Conservation (phyloP, 2,797 vertebrate genomes). For the Esox masquinongy region DNA sequence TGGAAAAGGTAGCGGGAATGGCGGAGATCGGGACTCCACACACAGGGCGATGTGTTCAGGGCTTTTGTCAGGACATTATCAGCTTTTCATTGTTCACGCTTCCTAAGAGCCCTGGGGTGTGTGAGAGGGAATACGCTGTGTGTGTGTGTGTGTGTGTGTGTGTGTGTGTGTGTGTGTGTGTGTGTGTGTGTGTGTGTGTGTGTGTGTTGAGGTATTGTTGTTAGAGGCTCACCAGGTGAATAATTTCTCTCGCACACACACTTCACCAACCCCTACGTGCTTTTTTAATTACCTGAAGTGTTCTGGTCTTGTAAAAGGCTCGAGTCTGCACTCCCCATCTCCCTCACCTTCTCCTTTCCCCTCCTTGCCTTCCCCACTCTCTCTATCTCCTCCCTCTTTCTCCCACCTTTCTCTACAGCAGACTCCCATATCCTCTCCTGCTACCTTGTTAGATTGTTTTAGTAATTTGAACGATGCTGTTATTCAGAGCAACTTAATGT, state of each 20-base stretch:
- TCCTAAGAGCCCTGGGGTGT: no score
- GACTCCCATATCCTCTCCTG: no score
- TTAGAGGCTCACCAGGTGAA: conserved; percentile 91
- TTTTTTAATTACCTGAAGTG: conserved; percentile 94
- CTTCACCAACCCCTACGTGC: conserved; percentile 84
- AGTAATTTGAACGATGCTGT: no score
- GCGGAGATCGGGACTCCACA: conserved; percentile 93
- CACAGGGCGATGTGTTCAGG: conserved; percentile 99
- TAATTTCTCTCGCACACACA: conserved; percentile 63
- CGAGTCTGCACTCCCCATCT: conserved; percentile 52
- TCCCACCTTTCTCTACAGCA: no score
- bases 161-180: neutral
- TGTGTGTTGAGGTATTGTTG: conserved; percentile 70
- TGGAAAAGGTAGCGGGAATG: conserved; percentile 93
- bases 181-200: neutral
- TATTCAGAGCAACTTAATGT: no score
- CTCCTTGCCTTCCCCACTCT: neutral
- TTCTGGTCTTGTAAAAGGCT: conserved; percentile 75
- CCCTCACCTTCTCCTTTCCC: neutral
- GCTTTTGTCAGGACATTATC: conserved; percentile 99
- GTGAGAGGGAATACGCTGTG: no score
- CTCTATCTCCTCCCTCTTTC: conserved; percentile 21
- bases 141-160: neutral
- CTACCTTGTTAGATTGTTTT: no score
- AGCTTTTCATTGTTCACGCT: conserved; percentile 51